phyloP scores from a whole-genome alignment of 2,113 vertebrate genomes.

The pig (Sus scrofa) region T2T-Sscrofa CM000814.6:2359501-2360000 shows the following conservation, averaged over 20 bases:
- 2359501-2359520: rapidly evolving
- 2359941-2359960: too few relatives aligned
- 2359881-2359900: not conserved
- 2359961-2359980: too few relatives aligned
- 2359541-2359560: not conserved
- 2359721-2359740: not conserved
- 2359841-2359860: not conserved
- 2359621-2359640: not conserved
- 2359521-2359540: not conserved
- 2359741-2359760: not conserved
- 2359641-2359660: not conserved
- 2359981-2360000: too few relatives aligned
- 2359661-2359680: not conserved
- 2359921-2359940: not conserved
- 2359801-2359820: not conserved
- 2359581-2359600: not conserved
- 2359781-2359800: not conserved
- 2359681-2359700: not conserved
- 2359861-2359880: not conserved
- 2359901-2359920: not conserved
- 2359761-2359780: not conserved
- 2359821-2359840: not conserved
- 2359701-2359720: not conserved
- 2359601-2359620: too few relatives aligned
- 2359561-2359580: not conserved